Evolutionary conservation across 2,113 vertebrate species (phyloP), one percentile per base, ranked within the genome.

Genomic region (Lasiurus borealis): DNA sequence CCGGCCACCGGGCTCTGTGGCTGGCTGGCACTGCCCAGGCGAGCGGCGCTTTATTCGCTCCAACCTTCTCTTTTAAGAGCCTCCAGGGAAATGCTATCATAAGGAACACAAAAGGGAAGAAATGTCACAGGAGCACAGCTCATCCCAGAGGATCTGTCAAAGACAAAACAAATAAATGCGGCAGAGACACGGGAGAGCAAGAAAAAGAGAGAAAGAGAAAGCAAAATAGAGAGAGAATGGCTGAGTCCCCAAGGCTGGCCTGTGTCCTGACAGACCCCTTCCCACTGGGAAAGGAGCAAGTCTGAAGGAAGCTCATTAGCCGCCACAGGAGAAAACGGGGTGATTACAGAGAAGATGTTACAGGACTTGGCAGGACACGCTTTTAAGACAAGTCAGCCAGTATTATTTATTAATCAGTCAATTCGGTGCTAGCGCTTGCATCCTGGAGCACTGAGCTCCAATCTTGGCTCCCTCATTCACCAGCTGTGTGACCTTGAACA

Each of bases 21-120:
- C 78, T 8, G 11, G 50, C 16, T 2, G 8, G 29, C 36, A 11
- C 27, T 7, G 16, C 50, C n/a, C 27, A 16, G 71, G n/a, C 19
- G 0, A 2, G 0, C 31, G 0, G 0, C 0, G 23, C 50, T 21
- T 14, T 31, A 13, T 16, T 40, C 59, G 7, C 23, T 40, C 29
- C 36, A 2, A 31, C 62, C 73, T 59, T 29, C 59, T 88, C 73
- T 80, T 81, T 48, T 2, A n/a, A 29, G 2, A 57, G 36, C 64
- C 76, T 85, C 87, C 1, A 11, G 69, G 40, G 71, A 94, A 36
- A 80, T 4, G 13, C 81, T n/a, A 69, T 90, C 72, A 48, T 23
- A 59, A 18, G 69, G 59, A 90, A 93, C 81, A 68, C 59, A 71
- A 84, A 88, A 48, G 91, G 25, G 80, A 48, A 23, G 72, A 66